These are phyloP conservation scores for Tragelaphus imberbis DNA, from an alignment of 2,113 vertebrate species.

Conservation along the genomic window DNA sequence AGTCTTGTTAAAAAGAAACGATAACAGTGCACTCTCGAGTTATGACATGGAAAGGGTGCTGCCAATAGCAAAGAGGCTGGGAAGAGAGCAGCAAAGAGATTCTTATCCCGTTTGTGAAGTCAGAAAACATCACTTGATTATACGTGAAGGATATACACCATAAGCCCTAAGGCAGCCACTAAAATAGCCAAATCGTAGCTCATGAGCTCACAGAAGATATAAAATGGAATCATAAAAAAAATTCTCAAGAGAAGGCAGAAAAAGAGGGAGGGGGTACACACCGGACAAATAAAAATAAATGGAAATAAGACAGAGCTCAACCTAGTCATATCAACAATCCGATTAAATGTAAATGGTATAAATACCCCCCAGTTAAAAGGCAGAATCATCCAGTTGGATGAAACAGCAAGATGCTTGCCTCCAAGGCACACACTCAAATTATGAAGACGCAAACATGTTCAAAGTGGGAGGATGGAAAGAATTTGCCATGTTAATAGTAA, in stretches of 20 bases:
- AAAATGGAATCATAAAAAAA: not conserved
- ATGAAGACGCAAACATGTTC: not conserved
- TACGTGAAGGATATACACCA: fast-evolving
- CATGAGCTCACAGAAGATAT: not conserved
- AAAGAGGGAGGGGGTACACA: not conserved
- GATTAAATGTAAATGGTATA: not conserved
- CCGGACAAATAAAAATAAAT: not conserved
- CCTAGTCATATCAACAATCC: not conserved
- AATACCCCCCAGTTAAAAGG: not conserved
- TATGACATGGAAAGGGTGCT: not conserved
- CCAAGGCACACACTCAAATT: not conserved
- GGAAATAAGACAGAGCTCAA: not conserved
- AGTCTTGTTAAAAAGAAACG: not conserved
- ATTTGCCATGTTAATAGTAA: not conserved
- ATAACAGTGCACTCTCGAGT: not conserved
- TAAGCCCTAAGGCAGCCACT: not conserved
- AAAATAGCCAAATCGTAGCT: not conserved
- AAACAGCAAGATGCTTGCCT: not conserved
- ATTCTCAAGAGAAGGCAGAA: not conserved
- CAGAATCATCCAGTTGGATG: not conserved
- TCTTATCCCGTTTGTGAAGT: fast-evolving
- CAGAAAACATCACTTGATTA: fast-evolving
- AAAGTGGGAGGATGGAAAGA: not conserved
- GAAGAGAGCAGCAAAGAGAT: too few relatives aligned
- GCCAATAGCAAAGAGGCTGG: not conserved